Conservation (phyloP, 2,888 invertebrate species). For the Marasmarcha lunaedactyla region DNA sequence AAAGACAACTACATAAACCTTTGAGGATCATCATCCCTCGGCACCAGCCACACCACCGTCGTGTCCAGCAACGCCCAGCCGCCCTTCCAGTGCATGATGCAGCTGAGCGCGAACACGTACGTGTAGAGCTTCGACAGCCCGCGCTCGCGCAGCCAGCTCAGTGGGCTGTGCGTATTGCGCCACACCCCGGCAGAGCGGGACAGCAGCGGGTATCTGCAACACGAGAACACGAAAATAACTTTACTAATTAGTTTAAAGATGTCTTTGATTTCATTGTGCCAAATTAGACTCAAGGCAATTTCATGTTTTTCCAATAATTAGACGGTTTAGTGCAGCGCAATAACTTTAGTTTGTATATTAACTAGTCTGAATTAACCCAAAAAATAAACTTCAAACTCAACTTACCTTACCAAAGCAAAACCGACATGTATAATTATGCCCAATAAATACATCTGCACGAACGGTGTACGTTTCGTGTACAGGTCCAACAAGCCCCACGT, state of each 20-base stretch:
- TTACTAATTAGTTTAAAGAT: too few relatives aligned
- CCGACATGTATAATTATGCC: conserved; percentile 65
- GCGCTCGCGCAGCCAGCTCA: conserved; percentile 43
- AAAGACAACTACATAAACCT: too few relatives aligned
- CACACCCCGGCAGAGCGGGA: conserved; percentile 38
- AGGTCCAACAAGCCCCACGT: conserved; percentile 84
- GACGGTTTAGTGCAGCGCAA: too few relatives aligned
- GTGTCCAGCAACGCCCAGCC: conserved; percentile 82
- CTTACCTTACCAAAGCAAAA: conserved; percentile 66
- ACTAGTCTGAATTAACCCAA: too few relatives aligned
- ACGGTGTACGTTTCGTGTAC: conserved; percentile 71
- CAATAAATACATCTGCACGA: conserved; percentile 53
- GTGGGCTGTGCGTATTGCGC: conserved; percentile 24
- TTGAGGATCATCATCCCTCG: conserved; percentile 31
- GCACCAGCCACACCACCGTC: conserved; percentile 63
- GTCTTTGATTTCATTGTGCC: too few relatives aligned
- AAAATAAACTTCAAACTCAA: too few relatives aligned
- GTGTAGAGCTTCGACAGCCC: conserved; percentile 78
- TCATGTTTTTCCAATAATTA: too few relatives aligned
- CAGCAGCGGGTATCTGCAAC: conserved; percentile 36
- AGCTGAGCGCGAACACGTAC: conserved; percentile 78
- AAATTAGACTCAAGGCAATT: too few relatives aligned
- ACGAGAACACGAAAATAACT: conserved; percentile 7
- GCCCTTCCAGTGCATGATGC: conserved; percentile 90
- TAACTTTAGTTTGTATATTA: too few relatives aligned